phyloP scores from a whole-genome alignment of 2,797 vertebrate genomes.

The Hafferia zeledoni region DNA sequence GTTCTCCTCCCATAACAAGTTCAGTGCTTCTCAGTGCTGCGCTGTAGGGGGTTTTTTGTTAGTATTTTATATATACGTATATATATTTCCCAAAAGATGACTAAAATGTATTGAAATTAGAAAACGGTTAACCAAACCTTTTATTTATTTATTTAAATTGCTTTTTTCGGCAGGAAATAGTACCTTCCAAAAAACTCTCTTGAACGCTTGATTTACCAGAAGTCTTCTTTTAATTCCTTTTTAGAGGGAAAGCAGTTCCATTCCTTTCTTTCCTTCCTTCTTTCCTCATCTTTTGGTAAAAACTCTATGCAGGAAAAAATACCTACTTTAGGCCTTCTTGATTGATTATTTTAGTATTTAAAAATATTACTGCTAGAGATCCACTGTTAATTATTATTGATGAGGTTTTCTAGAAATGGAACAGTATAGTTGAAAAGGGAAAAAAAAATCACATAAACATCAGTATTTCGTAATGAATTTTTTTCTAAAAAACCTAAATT shows the following conservation, averaged over 20 bases:
- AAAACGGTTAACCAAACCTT: neutral
- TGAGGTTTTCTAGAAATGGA: neutral
- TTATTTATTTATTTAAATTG: neutral
- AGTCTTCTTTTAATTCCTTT: neutral
- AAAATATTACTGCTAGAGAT: neutral
- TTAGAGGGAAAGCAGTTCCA: neutral
- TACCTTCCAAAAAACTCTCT: neutral
- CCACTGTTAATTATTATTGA: neutral
- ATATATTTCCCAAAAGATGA: neutral
- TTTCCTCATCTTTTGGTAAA: neutral
- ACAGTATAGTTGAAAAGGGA: neutral
- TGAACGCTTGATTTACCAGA: neutral
- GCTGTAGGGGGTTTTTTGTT: neutral
- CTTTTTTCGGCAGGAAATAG: neutral
- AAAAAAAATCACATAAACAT: conserved; percentile 17
- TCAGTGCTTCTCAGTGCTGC: neutral
- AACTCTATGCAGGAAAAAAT: neutral
- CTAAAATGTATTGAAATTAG: neutral
- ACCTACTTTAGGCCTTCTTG: neutral
- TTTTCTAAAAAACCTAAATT: neutral
- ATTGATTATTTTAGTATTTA: neutral
- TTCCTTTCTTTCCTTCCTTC: neutral
- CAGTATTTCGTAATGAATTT: neutral
- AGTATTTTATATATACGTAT: neutral
- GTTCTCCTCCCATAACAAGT: neutral